A percentile compares a stretch with the other conserved stretches of the same genome.
Evolutionary conservation across 2,888 invertebrate genomes (phyloP).

Genomic region (Lasioglossum calceatum): DNA sequence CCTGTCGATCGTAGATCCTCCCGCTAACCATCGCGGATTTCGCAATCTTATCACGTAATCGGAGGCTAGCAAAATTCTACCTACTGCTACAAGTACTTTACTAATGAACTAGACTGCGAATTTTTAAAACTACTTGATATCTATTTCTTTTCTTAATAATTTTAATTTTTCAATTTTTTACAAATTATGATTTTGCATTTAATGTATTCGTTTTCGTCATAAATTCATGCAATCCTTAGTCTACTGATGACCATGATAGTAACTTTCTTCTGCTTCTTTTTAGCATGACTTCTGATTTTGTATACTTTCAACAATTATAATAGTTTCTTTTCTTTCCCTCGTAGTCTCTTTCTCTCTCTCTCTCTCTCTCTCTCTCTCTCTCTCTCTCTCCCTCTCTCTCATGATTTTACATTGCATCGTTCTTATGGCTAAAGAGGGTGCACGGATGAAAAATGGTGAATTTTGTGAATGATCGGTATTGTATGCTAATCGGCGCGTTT

Average conservation of each 20-base stretch:
- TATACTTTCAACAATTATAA: not conserved
- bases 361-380: too few species aligned
- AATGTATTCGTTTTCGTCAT: not conserved
- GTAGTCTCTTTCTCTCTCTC: too few species aligned
- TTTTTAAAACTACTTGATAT: not conserved
- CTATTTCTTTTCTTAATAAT: too few species aligned
- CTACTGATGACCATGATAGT: not conserved
- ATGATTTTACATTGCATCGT: not conserved
- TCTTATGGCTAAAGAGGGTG: not conserved
- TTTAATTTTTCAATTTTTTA: not conserved
- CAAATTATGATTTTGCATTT: too few species aligned
- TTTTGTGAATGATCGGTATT: not conserved
- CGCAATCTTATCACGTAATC: not conserved
- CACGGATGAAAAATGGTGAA: not conserved
- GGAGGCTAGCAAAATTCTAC: not conserved
- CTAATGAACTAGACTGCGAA: not conserved
- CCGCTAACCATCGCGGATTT: not conserved
- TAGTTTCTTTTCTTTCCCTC: not conserved
- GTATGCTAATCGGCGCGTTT: not conserved
- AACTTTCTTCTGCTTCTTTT: not conserved
- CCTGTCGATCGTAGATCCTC: slow-evolving; percentile 2
- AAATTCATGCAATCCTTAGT: not conserved
- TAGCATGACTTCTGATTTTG: too few species aligned
- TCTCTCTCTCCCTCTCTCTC: too few species aligned
- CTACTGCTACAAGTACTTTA: too few species aligned